Base-by-base conservation (phyloP, 2,888 invertebrate genomes). In the Caenorhabditis sp. region DNA sequence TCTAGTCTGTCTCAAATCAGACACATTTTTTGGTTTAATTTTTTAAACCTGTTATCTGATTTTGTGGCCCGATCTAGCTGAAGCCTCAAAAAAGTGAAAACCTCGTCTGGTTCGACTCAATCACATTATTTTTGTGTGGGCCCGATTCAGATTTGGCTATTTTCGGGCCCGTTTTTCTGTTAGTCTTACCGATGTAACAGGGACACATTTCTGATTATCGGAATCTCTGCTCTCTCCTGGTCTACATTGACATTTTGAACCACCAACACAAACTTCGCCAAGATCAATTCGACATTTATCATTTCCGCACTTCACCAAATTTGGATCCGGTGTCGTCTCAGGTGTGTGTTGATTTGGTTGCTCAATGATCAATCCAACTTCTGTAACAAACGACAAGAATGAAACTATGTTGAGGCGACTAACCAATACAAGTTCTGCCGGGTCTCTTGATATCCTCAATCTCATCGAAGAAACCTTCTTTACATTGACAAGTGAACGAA, bases 401-500 rank as follows among this genome's bases (percentile, higher is more conserved):
- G n/a, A n/a, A n/a, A n/a, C n/a, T n/a, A n/a, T n/a, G n/a, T n/a
- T n/a, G n/a, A n/a, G n/a, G n/a, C n/a, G n/a, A n/a, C n/a, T n/a
- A n/a, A n/a, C 82, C 76, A 66, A 77, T 78, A 69, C 86, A 86
- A 12, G 68, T 69, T 51, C 84, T 68, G 66, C 86, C 86, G 14
- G 84, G 76, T 64, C 71, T 66, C 36, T 62, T 64, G 2, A 81
- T 75, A 62, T 83, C 84, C 5, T 76, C 68, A 37, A 78, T 76
- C 49, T 81, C 78, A 69, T 86, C 86, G 65, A 73, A 81, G 81
- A 79, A 86, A 23, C 84, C 84, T 24, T 73, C 75, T 58, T 78
- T 79, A 69, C 85, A 85, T 55, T 76, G 73, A 68, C 88, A 88
- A 12, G 63, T 70, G 73, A 83, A 86, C 26, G 84, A 82, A 19